A percentile compares a stretch with the other conserved stretches of the same genome.
Evolutionary conservation across 2,888 invertebrate species (phyloP).

Genomic region (Tanytarsus gracilentus): DNA sequence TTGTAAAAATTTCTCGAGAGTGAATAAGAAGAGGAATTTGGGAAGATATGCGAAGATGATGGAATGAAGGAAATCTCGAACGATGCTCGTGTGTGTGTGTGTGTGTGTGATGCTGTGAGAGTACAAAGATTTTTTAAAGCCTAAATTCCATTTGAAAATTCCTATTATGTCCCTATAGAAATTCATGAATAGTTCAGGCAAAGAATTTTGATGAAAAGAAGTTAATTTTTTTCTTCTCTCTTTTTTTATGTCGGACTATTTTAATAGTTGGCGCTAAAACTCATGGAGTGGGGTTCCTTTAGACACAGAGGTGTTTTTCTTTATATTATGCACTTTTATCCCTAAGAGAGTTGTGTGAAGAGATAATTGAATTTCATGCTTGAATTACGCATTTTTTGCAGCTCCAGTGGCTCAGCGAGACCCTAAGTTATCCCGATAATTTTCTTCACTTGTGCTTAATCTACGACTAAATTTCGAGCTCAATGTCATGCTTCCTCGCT

Average conservation of each 20-base stretch:
- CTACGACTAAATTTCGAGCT: constrained; percentile 33
- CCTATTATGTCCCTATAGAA: not conserved
- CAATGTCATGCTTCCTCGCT: not conserved
- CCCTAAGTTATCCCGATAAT: constrained; percentile 96
- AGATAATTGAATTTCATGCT: constrained; percentile 24
- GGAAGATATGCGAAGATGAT: constrained; percentile 18
- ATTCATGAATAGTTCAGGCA: not conserved
- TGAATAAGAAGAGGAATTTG: not conserved
- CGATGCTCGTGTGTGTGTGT: constrained; percentile 5
- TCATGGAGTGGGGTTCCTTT: constrained; percentile 81
- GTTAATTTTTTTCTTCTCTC: constrained; percentile 31
- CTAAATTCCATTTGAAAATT: constrained; percentile 8
- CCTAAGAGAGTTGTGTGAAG: not conserved
- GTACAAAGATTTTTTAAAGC: not conserved
- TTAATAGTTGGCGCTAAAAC: constrained; percentile 61
- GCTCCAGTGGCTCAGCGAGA: constrained; percentile 94
- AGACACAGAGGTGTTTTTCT: constrained; percentile 49
- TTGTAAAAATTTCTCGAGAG: not conserved
- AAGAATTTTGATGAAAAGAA: constrained; percentile 10
- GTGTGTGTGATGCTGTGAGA: too few relatives aligned
- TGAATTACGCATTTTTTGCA: constrained; percentile 44
- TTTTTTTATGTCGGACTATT: constrained; percentile 36
- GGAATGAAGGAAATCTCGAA: constrained; percentile 6
- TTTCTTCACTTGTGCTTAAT: constrained; percentile 78
- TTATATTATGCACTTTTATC: not conserved